Percentiles rank a stretch among this genome's conserved stretches.
Conservation (phyloP, 2,888 invertebrate genomes). For the Synergus gifuensis region DNA sequence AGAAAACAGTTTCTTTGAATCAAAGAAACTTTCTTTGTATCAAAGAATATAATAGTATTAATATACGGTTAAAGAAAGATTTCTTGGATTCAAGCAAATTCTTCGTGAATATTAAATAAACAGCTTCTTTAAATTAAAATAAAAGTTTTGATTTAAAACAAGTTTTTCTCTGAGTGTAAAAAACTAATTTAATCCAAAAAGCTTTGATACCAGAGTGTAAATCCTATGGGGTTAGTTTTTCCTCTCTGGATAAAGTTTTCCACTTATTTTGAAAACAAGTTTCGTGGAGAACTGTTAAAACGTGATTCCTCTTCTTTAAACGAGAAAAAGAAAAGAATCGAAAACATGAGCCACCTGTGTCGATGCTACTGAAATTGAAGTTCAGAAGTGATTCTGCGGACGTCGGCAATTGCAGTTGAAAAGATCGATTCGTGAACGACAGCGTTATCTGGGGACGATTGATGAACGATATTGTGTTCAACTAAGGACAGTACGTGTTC, state of each 20-base stretch:
- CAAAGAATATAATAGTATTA: too few relatives aligned
- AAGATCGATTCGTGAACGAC: slow-evolving; percentile 12
- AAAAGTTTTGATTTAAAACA: too few relatives aligned
- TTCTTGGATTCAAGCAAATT: too few relatives aligned
- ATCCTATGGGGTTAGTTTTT: background rate
- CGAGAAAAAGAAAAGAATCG: background rate
- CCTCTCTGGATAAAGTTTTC: background rate
- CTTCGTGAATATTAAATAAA: too few relatives aligned
- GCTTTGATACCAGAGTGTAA: background rate
- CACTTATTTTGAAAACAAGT: background rate
- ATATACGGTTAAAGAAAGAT: too few relatives aligned
- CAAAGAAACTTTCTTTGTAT: too few relatives aligned
- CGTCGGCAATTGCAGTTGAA: slow-evolving; percentile 8
- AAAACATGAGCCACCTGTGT: slow-evolving; percentile 3
- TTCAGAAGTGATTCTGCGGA: background rate
- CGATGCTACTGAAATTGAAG: background rate
- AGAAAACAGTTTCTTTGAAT: too few relatives aligned
- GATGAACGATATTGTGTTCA: slow-evolving; percentile 26
- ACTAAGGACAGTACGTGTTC: background rate
- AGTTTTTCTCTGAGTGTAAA: too few relatives aligned
- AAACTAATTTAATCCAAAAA: too few relatives aligned
- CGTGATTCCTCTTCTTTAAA: background rate
- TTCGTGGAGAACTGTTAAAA: background rate
- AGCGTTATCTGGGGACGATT: background rate
- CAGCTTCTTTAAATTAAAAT: too few relatives aligned